phyloP scores from a whole-genome alignment of 2,888 invertebrate species.

The Phania funesta region DNA sequence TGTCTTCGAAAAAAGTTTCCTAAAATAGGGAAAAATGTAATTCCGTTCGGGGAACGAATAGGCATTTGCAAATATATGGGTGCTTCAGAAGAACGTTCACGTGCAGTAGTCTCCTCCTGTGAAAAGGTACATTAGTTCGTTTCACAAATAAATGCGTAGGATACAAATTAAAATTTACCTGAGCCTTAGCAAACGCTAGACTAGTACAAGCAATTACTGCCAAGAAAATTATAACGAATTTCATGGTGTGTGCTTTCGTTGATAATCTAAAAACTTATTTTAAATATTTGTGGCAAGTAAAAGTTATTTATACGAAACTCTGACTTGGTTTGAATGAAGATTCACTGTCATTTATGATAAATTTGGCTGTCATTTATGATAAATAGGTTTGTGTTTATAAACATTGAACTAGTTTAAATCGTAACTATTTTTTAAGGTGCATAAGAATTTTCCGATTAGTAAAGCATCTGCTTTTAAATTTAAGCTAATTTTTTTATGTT shows the following conservation, averaged over 20 bases:
- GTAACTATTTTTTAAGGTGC: not conserved
- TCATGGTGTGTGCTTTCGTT: constrained; percentile 4
- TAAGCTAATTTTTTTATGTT: too few relatives aligned
- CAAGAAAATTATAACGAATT: constrained; percentile 3
- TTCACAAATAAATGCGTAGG: not conserved
- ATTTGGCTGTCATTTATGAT: not conserved
- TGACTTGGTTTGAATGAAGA: not conserved
- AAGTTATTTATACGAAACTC: constrained; percentile 4
- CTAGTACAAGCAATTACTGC: not conserved
- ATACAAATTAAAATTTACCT: constrained; percentile 24
- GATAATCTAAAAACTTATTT: not conserved
- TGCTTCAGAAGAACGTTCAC: not conserved
- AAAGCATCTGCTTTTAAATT: too few relatives aligned
- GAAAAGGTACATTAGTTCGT: not conserved
- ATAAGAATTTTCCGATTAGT: not conserved
- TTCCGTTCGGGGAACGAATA: not conserved
- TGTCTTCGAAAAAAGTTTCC: not conserved
- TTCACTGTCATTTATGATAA: not conserved
- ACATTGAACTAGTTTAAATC: not conserved
- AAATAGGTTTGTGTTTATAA: not conserved
- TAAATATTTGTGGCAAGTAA: not conserved
- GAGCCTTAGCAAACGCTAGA: constrained; percentile 26
- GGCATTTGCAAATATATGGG: not conserved
- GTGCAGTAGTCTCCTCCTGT: constrained; percentile 14
- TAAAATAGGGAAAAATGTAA: not conserved